Percentiles rank a stretch among this genome's conserved stretches.
Conservation (phyloP, 2,797 vertebrate genomes). For the Cottoperca gobio region DNA sequence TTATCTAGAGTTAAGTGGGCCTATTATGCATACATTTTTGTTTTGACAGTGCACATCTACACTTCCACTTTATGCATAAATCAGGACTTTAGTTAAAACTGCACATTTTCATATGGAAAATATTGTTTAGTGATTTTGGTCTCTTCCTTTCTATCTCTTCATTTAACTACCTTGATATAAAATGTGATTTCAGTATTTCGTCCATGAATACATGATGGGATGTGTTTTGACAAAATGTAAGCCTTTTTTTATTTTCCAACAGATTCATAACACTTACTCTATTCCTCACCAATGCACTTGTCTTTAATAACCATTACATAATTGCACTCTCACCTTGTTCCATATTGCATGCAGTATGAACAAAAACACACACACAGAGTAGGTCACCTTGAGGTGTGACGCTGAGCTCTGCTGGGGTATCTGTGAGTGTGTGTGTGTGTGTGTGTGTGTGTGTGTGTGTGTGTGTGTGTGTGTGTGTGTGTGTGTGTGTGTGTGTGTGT, state of each 20-base stretch:
- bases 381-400: constrained; percentile 73
- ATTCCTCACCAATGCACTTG: constrained; percentile 5
- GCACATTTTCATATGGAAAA: constrained; percentile 1
- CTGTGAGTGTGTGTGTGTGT: constrained; percentile 25
- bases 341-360: constrained; percentile 21
- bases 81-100: background rate
- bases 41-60: background rate
- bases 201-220: constrained; percentile 36
- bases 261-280: constrained; percentile 12
- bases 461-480: constrained; percentile 31
- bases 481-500: constrained; percentile 31
- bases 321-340: constrained; percentile 52
- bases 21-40: constrained; percentile 10
- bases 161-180: background rate
- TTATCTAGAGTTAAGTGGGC: background rate
- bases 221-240: constrained; percentile 39
- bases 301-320: constrained; percentile 21
- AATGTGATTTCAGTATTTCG: constrained; percentile 4
- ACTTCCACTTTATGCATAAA: background rate
- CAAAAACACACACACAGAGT: constrained; percentile 52
- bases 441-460: constrained; percentile 22
- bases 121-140: background rate
- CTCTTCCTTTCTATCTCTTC: background rate
- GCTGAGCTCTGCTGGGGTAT: constrained; percentile 60
- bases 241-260: constrained; percentile 33